These are phyloP conservation scores for Contarinia nasturtii DNA, from an alignment of 1,140 invertebrate genomes.

Conservation along the genomic window DNA sequence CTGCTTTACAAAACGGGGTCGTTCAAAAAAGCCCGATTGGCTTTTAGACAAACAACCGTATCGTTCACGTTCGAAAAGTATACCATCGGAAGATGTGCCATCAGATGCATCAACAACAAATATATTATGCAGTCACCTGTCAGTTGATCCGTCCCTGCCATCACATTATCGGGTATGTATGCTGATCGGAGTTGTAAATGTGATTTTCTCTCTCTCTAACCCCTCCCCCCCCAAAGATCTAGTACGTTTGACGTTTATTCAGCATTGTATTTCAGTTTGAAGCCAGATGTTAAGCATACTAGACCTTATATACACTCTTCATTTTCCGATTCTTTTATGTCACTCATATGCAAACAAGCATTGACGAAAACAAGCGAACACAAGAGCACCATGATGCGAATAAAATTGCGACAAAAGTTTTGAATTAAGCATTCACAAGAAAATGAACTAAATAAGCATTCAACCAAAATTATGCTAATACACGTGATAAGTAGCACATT, in stretches of 20 bases:
- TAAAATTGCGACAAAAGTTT: not conserved
- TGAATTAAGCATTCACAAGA: constrained; percentile 1
- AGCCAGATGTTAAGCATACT: no score
- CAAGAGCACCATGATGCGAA: no score
- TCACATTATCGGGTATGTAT: constrained; percentile 36
- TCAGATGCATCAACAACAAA: constrained; percentile 13
- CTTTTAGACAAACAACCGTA: constrained; percentile 37
- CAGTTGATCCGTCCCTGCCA: constrained; percentile 38
- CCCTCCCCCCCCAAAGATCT: no score
- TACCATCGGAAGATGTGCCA: constrained; percentile 13
- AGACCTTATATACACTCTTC: no score
- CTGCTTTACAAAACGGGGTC: constrained; percentile 19
- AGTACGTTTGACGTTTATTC: no score
- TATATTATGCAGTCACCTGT: constrained; percentile 32
- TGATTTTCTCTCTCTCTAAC: no score
- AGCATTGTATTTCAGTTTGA: no score
- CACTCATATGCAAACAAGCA: not conserved
- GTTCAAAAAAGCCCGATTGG: constrained; percentile 33
- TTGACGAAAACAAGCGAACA: no score
- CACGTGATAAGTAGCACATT: no score
- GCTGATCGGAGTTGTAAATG: no score
- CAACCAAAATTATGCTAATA: constrained; percentile 1
- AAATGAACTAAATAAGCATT: constrained; percentile 1
- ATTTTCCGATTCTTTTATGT: no score
- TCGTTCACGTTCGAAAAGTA: constrained; percentile 21